phyloP scores from a whole-genome alignment of 2,113 vertebrate species.

The Megalops atlanticus region DNA sequence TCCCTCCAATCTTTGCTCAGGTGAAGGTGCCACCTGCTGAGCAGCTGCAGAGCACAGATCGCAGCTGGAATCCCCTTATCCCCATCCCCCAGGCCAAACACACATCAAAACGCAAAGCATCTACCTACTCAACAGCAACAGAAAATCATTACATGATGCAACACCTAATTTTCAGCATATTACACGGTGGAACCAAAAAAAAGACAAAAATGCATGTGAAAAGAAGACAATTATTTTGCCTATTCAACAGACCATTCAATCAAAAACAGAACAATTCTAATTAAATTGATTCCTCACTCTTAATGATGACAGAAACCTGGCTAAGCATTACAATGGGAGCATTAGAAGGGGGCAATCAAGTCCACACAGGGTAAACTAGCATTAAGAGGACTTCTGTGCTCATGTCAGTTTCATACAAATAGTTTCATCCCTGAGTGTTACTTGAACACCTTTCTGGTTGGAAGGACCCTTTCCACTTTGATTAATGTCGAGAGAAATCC shows the following conservation, averaged over 20 bases:
- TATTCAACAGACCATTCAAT: conserved; percentile 20
- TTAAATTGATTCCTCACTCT: neutral
- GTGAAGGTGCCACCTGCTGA: neutral
- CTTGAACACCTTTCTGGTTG: neutral
- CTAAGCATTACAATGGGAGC: neutral
- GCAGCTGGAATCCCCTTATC: conserved; percentile 7
- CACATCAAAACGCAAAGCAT: neutral
- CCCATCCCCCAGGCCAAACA: neutral
- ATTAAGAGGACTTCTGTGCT: neutral
- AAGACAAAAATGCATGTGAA: conserved; percentile 41
- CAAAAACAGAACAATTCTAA: neutral
- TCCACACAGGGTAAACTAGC: neutral
- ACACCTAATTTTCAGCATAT: conserved; percentile 47
- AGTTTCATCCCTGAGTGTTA: neutral
- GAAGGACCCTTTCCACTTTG: neutral
- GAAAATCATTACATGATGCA: conserved; percentile 61
- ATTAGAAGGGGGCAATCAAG: neutral
- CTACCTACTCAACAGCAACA: conserved; percentile 34
- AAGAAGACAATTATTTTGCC: conserved; percentile 35
- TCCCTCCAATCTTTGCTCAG: no score
- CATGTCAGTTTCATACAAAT: neutral
- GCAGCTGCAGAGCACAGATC: conserved; percentile 31
- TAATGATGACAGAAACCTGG: neutral
- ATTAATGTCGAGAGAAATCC: neutral
- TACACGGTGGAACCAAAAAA: conserved; percentile 35